Conservation (phyloP, 2,113 vertebrate species). For the western clawed frog (Xenopus tropicalis) region DNA sequence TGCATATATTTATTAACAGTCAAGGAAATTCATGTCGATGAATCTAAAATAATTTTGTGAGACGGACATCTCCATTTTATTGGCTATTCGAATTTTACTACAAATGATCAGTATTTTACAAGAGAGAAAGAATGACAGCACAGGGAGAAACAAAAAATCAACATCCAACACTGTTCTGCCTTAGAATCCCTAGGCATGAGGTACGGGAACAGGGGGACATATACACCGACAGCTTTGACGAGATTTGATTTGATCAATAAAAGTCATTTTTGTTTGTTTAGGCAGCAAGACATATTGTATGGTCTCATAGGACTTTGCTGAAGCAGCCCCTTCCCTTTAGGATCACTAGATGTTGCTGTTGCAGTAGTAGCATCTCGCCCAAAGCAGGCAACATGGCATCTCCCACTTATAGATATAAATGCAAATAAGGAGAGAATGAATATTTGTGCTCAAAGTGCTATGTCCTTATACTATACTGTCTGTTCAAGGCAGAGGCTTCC, state of each 20-base stretch:
- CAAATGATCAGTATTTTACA: neutral
- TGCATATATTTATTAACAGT: conserved; percentile 43
- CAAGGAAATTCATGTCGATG: neutral
- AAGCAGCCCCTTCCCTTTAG: neutral
- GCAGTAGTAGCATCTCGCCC: neutral
- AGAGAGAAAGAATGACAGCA: too few species aligned
- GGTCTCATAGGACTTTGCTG: too few species aligned
- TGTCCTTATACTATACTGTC: too few species aligned
- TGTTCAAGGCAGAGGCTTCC: too few species aligned
- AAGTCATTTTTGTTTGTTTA: too few species aligned
- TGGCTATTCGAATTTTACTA: conserved; percentile 13
- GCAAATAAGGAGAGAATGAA: neutral
- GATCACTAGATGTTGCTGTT: neutral
- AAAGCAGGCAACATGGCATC: neutral
- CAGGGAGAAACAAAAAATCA: too few species aligned
- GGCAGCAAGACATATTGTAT: too few species aligned
- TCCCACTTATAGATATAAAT: neutral
- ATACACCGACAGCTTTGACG: too few species aligned
- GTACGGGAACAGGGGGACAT: neutral
- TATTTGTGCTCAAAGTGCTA: neutral
- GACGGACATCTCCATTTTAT: conserved; percentile 5
- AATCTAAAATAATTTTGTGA: neutral
- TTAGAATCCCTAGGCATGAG: neutral
- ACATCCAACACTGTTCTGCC: too few species aligned
- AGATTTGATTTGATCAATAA: too few species aligned